Percentiles rank a stretch among this genome's conserved stretches.
Conservation (phyloP, 2,797 vertebrate species). For the Nothura maculosa region DNA sequence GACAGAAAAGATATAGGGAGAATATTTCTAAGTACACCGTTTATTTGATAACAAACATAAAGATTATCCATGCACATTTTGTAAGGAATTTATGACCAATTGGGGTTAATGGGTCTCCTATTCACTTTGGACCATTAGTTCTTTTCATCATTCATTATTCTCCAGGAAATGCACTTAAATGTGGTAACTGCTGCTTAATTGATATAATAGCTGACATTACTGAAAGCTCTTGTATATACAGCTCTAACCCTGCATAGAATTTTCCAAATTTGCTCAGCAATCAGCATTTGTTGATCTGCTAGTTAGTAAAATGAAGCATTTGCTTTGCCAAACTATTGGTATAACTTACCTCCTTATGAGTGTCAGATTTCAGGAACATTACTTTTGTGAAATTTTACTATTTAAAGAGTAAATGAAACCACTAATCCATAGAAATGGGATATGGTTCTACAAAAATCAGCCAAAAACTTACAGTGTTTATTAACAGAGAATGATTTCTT, state of each 20-base stretch:
- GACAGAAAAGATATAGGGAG: neutral
- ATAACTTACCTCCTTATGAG: neutral
- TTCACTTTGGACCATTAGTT: neutral
- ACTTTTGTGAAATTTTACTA: neutral
- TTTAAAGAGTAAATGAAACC: neutral
- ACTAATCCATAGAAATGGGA: neutral
- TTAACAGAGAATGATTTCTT: neutral
- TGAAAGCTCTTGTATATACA: neutral
- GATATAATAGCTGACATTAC: neutral
- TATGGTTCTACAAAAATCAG: neutral
- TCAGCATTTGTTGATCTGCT: neutral
- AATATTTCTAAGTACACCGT: neutral
- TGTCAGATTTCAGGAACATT: neutral
- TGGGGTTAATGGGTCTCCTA: neutral
- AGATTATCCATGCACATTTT: neutral
- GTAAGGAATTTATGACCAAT: neutral
- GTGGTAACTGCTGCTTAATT: neutral
- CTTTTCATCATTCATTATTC: neutral
- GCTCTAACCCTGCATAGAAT: neutral
- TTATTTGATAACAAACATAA: neutral
- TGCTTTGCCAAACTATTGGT: neutral
- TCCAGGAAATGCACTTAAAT: neutral
- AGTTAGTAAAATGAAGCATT: constrained; percentile 8
- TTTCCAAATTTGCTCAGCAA: neutral
- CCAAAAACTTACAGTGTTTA: neutral